Evolutionary conservation across 2,113 vertebrate species (phyloP), one percentile per base, ranked within the genome.

Genomic region (Tringa solitaria): DNA sequence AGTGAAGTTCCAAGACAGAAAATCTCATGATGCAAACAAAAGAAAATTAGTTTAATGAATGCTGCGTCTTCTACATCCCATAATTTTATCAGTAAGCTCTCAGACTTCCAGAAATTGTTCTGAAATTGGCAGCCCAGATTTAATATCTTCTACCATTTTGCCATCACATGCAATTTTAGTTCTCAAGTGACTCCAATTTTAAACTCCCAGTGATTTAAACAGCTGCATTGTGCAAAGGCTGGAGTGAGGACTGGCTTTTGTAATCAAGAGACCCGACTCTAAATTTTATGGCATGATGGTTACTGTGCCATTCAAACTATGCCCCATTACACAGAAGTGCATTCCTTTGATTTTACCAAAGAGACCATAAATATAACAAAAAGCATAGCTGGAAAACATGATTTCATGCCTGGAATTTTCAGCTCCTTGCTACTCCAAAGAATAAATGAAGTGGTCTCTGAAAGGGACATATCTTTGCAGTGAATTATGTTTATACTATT

Each of bases 331-430:
- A 94, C 82, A 93, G 75, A 95, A 91, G 70, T 54, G 85, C 90
- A 94, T 91, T 96, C 92, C 85, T 96, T 88, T 96, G 96, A 94
- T 96, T 96, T 96, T 91, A 95, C 90, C 75, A 80, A 30, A 92
- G 90, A 96, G 84, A 95, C 95, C 85, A 88, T 96, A 95, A 94
- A 94, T 95, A 85, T 39, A 84, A 87, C 84, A 90, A 95, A 92
- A 97, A 70, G n/a, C n/a, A 67, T 83, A 86, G 72, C 81, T 95
- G 84, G 90, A 90, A 96, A 94, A 93, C 85, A 91, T 87, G 54
- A 94, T 96, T 97, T 96, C 75, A 91, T 96, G 95, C 84, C 78
- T 94, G 87, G 59, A 88, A 80, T 94, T 97, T 97, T 97, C 72
- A 88, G 32, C 53, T 89, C 28, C 70, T 85, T 81, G 84, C 81